phyloP scores from a whole-genome alignment of 2,113 vertebrate species.

The Myrmophylax atrothorax region DNA sequence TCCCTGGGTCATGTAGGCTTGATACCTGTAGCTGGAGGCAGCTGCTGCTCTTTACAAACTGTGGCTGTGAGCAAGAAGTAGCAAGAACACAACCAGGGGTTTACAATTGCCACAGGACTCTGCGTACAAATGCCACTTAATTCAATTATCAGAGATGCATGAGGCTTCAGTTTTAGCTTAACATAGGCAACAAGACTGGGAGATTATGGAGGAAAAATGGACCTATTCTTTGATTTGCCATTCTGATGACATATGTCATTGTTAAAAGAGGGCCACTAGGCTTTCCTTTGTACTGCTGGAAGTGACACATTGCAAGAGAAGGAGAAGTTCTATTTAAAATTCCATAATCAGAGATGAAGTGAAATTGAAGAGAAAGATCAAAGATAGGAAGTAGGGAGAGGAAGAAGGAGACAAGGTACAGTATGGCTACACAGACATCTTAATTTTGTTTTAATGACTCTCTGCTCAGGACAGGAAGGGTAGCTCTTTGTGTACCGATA shows the following conservation, averaged over 20 bases:
- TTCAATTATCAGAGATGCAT: background rate
- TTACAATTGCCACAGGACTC: background rate
- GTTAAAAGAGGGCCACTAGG: background rate
- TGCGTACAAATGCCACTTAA: background rate
- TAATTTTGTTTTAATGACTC: slow-evolving; percentile 30
- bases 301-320: background rate
- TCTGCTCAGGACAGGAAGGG: background rate
- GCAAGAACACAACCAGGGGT: background rate
- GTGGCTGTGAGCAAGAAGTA: background rate
- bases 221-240: background rate
- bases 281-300: slow-evolving; percentile 6
- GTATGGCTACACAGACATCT: background rate
- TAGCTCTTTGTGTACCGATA: background rate
- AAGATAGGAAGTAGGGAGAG: background rate
- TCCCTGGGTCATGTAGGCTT: rapidly evolving
- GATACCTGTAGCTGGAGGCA: background rate
- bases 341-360: background rate
- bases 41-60: background rate
- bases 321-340: background rate
- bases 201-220: background rate
- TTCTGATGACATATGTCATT: background rate
- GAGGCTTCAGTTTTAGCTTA: background rate
- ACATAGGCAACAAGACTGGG: background rate
- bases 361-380: slow-evolving; percentile 26
- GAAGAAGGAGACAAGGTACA: background rate